Base-by-base conservation (phyloP, 2,113 vertebrate species). In the Zosterops hypoxanthus region DNA sequence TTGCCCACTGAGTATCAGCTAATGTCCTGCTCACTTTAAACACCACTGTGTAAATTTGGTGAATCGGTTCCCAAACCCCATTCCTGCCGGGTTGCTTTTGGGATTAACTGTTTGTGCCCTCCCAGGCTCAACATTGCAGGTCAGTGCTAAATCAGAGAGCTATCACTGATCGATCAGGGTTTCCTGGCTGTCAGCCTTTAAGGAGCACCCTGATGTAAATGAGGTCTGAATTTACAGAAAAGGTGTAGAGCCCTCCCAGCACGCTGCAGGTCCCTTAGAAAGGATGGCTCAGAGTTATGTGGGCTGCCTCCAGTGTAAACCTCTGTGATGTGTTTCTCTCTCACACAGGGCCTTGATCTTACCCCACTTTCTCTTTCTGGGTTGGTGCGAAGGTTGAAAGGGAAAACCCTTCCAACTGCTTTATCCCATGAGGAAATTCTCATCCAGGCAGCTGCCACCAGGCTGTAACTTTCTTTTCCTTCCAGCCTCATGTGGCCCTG, bases 11-110 rank as follows among this genome's bases (percentile, higher is more conserved):
- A 91, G 56, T 81, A 93, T 91, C 75, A 46, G 63, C 81, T 95
- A 83, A 95, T 79, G 89, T 81, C 72, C 83, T 76, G 50, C 84
- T 91, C 57, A 41, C 78, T 93, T 94, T 95, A 90, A 95, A 71
- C 72, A 60, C 59, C 42, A 14, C 49, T 41, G 57, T 88, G 86
- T 61, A 85, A 88, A 89, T 76, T 85, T 57, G 57, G 94, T 65
- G 59, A 82, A 64, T 69, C 13, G 47, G 90, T 90, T 92, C 86
- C 66, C 68, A 90, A 87, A 82, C 66, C 44, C n/a, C 23, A 5
- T 72, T 95, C 73, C 41, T 82, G 28, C 11, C 53, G 56, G 60
- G 60, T 36, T 93, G 36, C 69, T 78, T 86, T 81, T 76, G 44
- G 64, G 57, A 55, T 95, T 93, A 96, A 92, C 90, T n/a, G 9